Conservation (phyloP, 2,113 vertebrate genomes). For the Protobothrops mucrosquamatus region DNA sequence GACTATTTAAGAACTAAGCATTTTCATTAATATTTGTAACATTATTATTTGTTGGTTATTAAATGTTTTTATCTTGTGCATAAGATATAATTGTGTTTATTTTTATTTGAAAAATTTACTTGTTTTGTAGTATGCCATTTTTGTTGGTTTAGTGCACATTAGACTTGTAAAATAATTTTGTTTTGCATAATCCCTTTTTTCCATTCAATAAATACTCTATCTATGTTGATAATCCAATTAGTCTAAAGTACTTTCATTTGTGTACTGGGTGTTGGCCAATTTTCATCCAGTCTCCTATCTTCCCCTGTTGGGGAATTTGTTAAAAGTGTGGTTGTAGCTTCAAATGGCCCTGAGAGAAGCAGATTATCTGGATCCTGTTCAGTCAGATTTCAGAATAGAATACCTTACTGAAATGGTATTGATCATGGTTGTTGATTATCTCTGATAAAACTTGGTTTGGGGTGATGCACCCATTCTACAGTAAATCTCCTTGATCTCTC, state of each 20-base stretch:
- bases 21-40: constrained; percentile 4
- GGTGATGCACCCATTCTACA: background rate
- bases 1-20: background rate
- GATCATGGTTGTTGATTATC: background rate
- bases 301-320: background rate
- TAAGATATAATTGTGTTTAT: constrained; percentile 14
- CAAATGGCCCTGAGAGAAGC: background rate
- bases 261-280: background rate
- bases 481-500: background rate
- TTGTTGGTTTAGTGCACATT: constrained; percentile 16
- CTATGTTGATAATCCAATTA: constrained; percentile 4
- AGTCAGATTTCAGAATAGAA: background rate
- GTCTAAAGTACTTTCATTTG: constrained; percentile 2
- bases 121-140: constrained; percentile 25
- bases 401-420: background rate
- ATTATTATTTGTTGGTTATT: background rate
- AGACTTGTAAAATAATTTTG: constrained; percentile 20
- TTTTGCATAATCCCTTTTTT: constrained; percentile 11
- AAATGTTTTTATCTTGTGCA: background rate
- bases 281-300: background rate
- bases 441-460: background rate
- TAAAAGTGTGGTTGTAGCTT: background rate
- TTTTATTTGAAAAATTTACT: background rate
- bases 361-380: background rate
- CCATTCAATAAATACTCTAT: constrained; percentile 33